Percentiles rank a stretch among this genome's conserved stretches.
These are phyloP conservation scores for Syngnathus acus DNA, from an alignment of 2,797 vertebrate species.

Conservation along the genomic window DNA sequence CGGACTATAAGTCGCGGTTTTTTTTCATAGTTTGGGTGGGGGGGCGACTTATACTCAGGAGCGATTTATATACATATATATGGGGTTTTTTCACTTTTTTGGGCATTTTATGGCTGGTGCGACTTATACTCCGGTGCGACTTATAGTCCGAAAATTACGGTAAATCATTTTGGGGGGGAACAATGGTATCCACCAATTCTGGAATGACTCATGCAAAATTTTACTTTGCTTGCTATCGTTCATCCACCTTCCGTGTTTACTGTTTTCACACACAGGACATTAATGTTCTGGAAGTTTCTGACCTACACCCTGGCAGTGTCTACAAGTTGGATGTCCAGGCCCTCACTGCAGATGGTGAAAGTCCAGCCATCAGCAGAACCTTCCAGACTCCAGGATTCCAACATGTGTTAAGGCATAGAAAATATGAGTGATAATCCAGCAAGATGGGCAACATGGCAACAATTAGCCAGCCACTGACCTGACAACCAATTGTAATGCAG, in stretches of 20 bases:
- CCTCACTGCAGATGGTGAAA: conserved; percentile 75
- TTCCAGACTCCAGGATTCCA: conserved; percentile 75
- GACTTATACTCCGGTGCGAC: too few species aligned
- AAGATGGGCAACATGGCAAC: neutral
- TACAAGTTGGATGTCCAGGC: conserved; percentile 83
- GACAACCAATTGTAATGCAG: neutral
- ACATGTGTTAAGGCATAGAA: conserved; percentile 58
- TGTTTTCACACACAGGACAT: conserved; percentile 62
- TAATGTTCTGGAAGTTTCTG: conserved; percentile 71
- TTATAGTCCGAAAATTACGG: too few species aligned
- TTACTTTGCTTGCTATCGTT: neutral
- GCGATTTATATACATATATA: too few species aligned
- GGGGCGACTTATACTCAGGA: too few species aligned
- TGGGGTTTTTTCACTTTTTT: too few species aligned
- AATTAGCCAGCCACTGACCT: neutral
- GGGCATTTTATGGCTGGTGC: too few species aligned
- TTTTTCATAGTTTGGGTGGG: too few species aligned
- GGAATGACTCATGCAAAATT: neutral
- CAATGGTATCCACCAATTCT: neutral
- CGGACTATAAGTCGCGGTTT: too few species aligned
- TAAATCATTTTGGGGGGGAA: neutral
- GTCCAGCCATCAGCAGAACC: conserved; percentile 74
- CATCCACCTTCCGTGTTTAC: neutral
- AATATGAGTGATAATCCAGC: conserved; percentile 5
- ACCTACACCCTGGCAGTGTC: conserved; percentile 73